Conservation (phyloP, 2,113 vertebrate species). For the Serilophus lunatus region DNA sequence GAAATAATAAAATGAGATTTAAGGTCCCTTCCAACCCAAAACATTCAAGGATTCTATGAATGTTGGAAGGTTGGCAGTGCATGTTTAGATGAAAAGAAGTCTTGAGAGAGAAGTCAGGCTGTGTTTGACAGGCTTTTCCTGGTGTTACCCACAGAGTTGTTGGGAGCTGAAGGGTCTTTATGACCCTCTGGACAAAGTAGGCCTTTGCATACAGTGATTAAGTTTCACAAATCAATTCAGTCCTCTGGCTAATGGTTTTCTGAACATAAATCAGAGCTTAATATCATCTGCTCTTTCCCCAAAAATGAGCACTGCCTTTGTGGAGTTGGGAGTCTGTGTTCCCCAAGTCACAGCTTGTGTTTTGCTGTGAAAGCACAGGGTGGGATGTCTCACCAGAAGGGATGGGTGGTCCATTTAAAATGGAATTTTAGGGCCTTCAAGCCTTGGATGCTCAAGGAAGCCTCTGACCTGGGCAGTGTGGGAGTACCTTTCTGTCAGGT, state of each 20-base stretch:
- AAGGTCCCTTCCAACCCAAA: background rate
- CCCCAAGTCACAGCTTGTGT: background rate
- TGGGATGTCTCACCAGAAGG: background rate
- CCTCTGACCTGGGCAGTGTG: background rate
- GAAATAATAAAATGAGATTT: background rate
- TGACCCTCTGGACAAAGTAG: rapidly evolving
- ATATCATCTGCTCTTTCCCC: background rate
- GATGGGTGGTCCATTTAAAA: background rate
- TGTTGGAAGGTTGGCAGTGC: background rate
- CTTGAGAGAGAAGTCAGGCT: background rate
- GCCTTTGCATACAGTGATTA: background rate
- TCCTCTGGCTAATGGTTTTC: background rate
- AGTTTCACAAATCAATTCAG: background rate
- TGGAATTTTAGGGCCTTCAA: background rate
- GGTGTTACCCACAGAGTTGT: background rate
- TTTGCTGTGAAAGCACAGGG: background rate
- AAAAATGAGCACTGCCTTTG: background rate
- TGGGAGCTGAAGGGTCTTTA: background rate
- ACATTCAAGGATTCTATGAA: background rate
- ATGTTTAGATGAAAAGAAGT: background rate
- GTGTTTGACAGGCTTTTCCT: background rate
- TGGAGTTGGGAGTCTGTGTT: background rate
- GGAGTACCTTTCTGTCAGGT: background rate
- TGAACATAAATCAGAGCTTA: background rate
- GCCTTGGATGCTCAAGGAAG: background rate